Base-by-base conservation (phyloP, 2,888 invertebrate genomes). In the Melitaea athalia region DNA sequence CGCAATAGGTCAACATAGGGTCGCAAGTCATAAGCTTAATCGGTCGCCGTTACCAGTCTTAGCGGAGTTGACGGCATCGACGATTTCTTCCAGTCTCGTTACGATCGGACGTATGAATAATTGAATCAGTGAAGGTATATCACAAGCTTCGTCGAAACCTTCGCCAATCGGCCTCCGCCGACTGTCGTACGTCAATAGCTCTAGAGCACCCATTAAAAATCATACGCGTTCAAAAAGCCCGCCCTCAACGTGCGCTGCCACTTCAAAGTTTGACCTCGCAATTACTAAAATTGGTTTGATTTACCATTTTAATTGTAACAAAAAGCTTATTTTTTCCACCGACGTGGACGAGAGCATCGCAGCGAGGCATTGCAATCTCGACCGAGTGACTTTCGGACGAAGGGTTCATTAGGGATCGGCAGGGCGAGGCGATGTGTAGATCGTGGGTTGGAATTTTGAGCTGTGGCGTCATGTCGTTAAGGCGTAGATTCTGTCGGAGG, bases 211-310 rank as follows among this genome's bases (percentile, higher is more conserved):
- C 81, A 85, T 86, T 87, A 87, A 87, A 86, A 87, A 85, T 85
- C 84, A 77, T 86, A 85, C 83, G 85, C 84, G 85, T 82, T 86
- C 80, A 81, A 87, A 87, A 85, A 82, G 79, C 79, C 80, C 81
- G 80, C 79, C 81, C 75, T 81, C 79, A 79, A 78, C 81, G 85
- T 83, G 83, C 82, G 82, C 84, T 83, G 78, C 79, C 85, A 85
- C 87, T 91, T 83, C 83, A 88, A 90, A 91, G 88, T 90, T 89
- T 90, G 89, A 89, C 88, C 89, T 86, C 89, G 90, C 91, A 92
- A 91, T 92, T 91, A 91, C 90, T 89, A 89, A 91, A 92, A 92
- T 91, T 92, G 91, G 91, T 92, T 92, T 91, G 92, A 92, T 92
- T 91, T 92, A 91, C 89, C 91, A 91, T 92, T 92, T 92, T 91